Evolutionary conservation across 2,113 vertebrate genomes (phyloP), one percentile per base, ranked within the genome.

Genomic region (Clupea harengus): DNA sequence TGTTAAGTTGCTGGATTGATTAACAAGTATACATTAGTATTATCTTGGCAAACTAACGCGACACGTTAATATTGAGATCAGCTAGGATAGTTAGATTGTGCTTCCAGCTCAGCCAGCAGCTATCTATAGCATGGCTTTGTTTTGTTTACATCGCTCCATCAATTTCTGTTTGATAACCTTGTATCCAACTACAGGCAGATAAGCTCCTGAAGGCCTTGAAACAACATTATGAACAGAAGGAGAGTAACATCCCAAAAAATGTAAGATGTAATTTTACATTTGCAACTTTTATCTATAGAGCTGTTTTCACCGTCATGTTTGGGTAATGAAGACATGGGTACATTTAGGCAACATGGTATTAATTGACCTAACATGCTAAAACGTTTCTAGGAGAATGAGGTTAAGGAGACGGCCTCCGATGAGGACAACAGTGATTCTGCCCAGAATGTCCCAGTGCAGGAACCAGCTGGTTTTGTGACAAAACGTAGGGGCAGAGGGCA

Each of bases 191-290:
- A 32, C 87, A 99, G 98, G 95, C 96, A 17, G 95, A 96, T 22
- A 98, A 96, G 85, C 88, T 99, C 18, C 54, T 97, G 90, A 96
- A 95, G 89, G 90, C 92, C 0, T 87, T 99, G 87, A 97, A 96
- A 90, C 82, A 93, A 6, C 93, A 96, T 46, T 96, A 96, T 46
- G 1, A 94, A 11, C 85, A 92, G 85, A 32, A 87, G 81, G 88
- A 87, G 82, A 88, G 90, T 4, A 72, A 89, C 45, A 90, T 9
- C 39, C 18, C 88, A 0, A 82, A 85, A 0, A 81, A 83, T 2
- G 88, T 80, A 22, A 87, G 93, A 91, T 39, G 32, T 17, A 2
- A 39, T 39, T 78, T 39, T 5, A 2, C 13, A 39, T 32, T 1
- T 28, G 8, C 22, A 39, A 13, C 13, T 17, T 11, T 32, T 32